Base-by-base conservation (phyloP, 2,797 vertebrate species). In the Sebastes vulpes region DNA sequence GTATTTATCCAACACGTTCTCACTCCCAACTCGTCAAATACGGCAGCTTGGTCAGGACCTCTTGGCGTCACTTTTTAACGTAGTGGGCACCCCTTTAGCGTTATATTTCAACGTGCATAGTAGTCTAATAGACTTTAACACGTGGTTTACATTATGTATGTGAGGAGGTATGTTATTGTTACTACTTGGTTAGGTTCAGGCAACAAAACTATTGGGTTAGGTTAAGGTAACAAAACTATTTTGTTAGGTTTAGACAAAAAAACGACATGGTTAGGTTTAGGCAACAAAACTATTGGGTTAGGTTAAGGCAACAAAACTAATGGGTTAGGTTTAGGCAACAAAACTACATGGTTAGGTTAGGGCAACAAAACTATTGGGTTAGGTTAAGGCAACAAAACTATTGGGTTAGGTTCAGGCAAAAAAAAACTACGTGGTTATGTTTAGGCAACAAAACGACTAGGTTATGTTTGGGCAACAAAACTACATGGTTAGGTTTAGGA, bases 191-290 rank as follows among this genome's bases (percentile, higher is more conserved):
- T 20, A 20, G 46, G 46, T 50, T 20, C 0, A 48, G 46, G 18
- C 42, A 46, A 16, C 14, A 46, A 46, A 46, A 46, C 5, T 46
- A 46, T 46, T 46, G 38, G 0, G 38, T 46, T 46, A 46, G 14
- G 38, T 42, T 16, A 0, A 42, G 14, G 0, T 0, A 42, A 42
- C 14, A 42, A 42, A 42, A 42, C 12, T 6, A 42, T 1, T 5
- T 0, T 0, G 38, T 42, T 42, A 16, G 14, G 38, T 16, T 42
- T 1, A 48, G 3, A 7, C 18, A n/a, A 1, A 3, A n/a, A 9
- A n/a, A 48, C 8, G 1, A 48, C 3, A 6, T 10, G 31, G 3
- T 32, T 32, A 32, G 3, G 31, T 32, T 32, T 0, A 4, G 31
- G 31, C 31, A 32, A 32, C 9, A 32, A 10, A 42, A 42, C 12